phyloP scores from a whole-genome alignment of 1,140 invertebrate species.

The Lanistes nyassanus region DNA sequence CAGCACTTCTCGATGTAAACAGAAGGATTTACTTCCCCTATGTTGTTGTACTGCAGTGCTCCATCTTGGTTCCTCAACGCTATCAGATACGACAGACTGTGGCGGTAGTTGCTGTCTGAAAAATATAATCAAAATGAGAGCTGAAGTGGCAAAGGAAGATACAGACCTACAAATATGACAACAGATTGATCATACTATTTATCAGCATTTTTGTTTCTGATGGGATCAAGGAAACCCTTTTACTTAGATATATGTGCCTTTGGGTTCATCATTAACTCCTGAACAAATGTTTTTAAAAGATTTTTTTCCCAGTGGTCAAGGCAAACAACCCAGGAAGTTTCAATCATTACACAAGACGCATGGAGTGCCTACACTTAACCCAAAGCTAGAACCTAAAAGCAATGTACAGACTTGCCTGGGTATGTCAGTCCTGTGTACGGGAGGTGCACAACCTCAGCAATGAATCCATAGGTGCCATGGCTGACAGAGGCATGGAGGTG shows the following conservation, averaged over 20 bases:
- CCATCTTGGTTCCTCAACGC: conserved; percentile 88
- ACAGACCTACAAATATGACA: too few species aligned
- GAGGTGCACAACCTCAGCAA: conserved; percentile 95
- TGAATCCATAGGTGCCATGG: conserved; percentile 92
- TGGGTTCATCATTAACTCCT: too few species aligned
- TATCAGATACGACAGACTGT: conserved; percentile 88
- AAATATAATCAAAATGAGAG: conserved; percentile 50
- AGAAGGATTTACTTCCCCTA: conserved; percentile 95
- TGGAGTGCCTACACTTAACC: too few species aligned
- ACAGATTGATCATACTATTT: too few species aligned
- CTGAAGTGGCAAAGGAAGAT: too few species aligned
- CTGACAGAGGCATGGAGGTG: conserved; percentile 95
- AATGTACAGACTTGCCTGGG: conserved; percentile 46
- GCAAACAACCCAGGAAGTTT: too few species aligned
- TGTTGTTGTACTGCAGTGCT: conserved; percentile 80
- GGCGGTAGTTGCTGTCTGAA: conserved; percentile 88
- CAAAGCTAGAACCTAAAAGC: not conserved
- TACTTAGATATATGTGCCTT: too few species aligned
- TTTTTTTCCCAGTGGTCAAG: too few species aligned
- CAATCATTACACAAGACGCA: too few species aligned
- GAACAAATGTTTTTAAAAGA: too few species aligned
- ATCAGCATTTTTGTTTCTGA: too few species aligned
- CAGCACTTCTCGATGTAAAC: conserved; percentile 90
- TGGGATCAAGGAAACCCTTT: too few species aligned
- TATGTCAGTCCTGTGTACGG: conserved; percentile 70